Conservation (phyloP, 2,113 vertebrate species). For the Archilochus colubris region DNA sequence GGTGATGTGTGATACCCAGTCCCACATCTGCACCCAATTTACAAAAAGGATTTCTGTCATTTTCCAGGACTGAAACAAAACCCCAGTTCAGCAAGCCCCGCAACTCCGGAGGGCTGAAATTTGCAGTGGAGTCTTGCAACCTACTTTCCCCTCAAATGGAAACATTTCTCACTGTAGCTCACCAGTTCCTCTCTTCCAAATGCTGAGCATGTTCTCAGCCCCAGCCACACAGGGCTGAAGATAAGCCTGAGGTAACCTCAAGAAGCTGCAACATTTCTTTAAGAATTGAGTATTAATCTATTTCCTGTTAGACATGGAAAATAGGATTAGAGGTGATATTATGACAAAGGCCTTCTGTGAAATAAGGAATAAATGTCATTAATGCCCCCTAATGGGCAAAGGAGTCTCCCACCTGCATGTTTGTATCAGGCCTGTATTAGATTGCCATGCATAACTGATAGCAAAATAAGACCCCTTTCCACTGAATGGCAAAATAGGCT, state of each 20-base stretch:
- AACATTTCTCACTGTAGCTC: not conserved
- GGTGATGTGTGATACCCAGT: not conserved
- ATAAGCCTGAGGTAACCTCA: not conserved
- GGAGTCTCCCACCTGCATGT: not conserved
- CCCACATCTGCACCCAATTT: conserved; percentile 56
- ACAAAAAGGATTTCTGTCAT: conserved; percentile 46
- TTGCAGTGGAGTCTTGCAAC: not conserved
- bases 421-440: not conserved
- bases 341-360: not conserved
- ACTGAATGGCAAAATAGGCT: not conserved
- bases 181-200: not conserved
- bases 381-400: conserved; percentile 19
- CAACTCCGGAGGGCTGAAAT: not conserved
- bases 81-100: not conserved
- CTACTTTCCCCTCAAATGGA: not conserved
- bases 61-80: conserved; percentile 30
- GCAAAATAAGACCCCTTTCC: not conserved
- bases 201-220: not conserved
- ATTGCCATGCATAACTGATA: not conserved
- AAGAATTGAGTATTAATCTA: not conserved
- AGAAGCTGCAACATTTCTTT: conserved; percentile 3
- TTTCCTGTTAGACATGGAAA: conserved; percentile 12
- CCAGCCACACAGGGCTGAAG: not conserved
- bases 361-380: conserved; percentile 34
- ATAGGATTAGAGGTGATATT: conserved; percentile 31